Base-by-base conservation (phyloP, 2,888 invertebrate genomes). In the Acronicta psi region DNA sequence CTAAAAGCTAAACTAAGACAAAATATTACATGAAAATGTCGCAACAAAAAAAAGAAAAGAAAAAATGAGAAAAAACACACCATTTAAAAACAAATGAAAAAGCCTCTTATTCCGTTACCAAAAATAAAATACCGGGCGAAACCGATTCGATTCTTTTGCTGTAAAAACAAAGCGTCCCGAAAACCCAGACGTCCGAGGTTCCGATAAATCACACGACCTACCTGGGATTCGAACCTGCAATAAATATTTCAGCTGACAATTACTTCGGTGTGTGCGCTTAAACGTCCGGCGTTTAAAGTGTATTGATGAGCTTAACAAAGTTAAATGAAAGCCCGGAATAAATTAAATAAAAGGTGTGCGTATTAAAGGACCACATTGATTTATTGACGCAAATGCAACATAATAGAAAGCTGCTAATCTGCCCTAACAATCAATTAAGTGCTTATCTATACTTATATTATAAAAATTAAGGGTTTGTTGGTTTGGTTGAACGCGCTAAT, bases 161-260 rank as follows among this genome's bases (percentile, higher is more conserved):
- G 59, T 59, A 54, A 65, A 75, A 77, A 71, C 63, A 60, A 63
- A 70, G 58, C 64, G 75, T 67, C 50, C 58, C 25, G 52, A 56
- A 54, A 25, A 50, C 59, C 59, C 54, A 60, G 59, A 59, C 59
- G 38, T 47, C 46, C 16, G 29, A 47, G 71, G 64, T 55, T 52
- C 40, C 77, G 23, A 74, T 86, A 85, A 86, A 85, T 85, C 84
- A 72, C 59, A 67, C 50, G 66, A 56, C 72, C 71, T 50, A 61
- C 73, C 68, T 72, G 66, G 67, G 64, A 72, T 57, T 76, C 67
- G 79, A 80, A 78, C 81, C 81, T 65, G 67, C 80, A 76, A 86
- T 86, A 86, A 86, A 86, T 86, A 83, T 77, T 75, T 86, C 86
- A 84, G 60, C 82, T 85, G 85, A 85, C 86, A 84, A 85, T 85